Evolutionary conservation across 1,140 invertebrate genomes (phyloP).

Genomic region (Planococcus citri): DNA sequence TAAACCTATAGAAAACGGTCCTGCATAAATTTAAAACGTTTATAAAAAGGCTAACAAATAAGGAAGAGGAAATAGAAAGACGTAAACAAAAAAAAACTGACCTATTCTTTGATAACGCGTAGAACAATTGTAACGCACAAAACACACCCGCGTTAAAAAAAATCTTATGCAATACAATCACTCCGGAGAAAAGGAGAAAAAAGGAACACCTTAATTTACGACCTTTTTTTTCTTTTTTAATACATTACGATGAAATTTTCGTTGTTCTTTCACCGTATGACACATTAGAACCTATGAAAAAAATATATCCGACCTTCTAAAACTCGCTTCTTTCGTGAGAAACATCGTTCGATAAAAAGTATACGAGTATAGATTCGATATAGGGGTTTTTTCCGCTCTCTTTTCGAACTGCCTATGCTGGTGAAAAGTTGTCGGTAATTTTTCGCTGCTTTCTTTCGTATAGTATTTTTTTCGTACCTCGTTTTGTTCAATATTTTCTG

Average conservation of each 20-base stretch:
- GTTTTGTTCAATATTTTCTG: slow-evolving; percentile 3
- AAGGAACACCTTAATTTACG: not conserved
- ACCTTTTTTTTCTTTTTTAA: not conserved
- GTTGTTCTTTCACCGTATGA: not conserved
- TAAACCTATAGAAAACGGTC: not conserved
- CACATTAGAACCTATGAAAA: not conserved
- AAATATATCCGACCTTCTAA: not conserved
- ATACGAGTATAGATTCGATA: slow-evolving; percentile 5
- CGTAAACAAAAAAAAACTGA: not conserved
- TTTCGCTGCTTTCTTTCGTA: not conserved
- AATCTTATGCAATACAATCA: not conserved
- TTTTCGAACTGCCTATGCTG: not conserved
- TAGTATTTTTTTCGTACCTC: not conserved
- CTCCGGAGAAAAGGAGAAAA: too few relatives aligned
- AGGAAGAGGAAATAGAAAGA: slow-evolving; percentile 3
- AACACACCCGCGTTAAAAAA: not conserved
- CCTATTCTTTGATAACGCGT: not conserved
- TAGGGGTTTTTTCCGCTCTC: too few relatives aligned
- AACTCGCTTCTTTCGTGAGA: not conserved
- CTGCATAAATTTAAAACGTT: not conserved
- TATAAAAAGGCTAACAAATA: not conserved
- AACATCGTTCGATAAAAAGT: not conserved
- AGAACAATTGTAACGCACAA: not conserved
- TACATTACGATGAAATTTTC: not conserved
- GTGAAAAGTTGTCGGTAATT: not conserved